Evolutionary conservation across 2,113 vertebrate genomes (phyloP).

Genomic region (Delphinus delphis): DNA sequence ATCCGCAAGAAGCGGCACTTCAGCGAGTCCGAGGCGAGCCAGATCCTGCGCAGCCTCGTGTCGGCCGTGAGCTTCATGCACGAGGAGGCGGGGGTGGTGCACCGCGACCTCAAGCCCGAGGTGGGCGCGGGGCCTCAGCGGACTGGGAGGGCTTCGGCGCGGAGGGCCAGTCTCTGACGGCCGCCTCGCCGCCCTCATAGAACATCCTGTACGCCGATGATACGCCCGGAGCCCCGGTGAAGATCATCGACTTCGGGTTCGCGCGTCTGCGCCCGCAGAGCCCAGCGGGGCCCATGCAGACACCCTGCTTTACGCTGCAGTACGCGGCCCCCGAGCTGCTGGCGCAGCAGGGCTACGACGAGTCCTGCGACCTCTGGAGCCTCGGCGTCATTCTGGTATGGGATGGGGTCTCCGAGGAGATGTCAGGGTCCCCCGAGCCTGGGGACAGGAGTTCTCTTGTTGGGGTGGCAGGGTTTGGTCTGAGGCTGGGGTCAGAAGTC

Average conservation of each 20-base stretch:
- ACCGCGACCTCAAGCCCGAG: conserved; percentile 95
- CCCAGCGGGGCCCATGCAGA: conserved; percentile 90
- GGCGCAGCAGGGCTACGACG: conserved; percentile 91
- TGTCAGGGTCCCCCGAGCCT: background rate
- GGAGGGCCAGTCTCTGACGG: background rate
- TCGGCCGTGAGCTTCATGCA: conserved; percentile 95
- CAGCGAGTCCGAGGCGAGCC: conserved; percentile 93
- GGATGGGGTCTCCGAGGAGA: background rate
- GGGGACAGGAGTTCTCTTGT: background rate
- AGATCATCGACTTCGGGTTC: conserved; percentile 95
- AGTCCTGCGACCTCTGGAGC: conserved; percentile 96
- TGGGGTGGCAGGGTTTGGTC: background rate
- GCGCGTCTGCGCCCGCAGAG: conserved; percentile 92
- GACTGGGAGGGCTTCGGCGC: background rate
- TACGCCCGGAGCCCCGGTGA: conserved; percentile 87
- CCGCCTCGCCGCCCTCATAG: conserved; percentile 65
- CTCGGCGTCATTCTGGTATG: conserved; percentile 94
- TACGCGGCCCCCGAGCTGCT: conserved; percentile 94
- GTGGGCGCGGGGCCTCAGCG: conserved; percentile 68
- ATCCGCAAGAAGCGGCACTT: conserved; percentile 93
- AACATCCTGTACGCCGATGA: conserved; percentile 93
- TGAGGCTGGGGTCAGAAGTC: background rate
- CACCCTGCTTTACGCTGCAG: conserved; percentile 94
- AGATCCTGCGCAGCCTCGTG: conserved; percentile 91
- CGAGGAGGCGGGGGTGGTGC: conserved; percentile 93